Evolutionary conservation across 2,113 vertebrate genomes (phyloP).

Genomic region (Symphodus melops): DNA sequence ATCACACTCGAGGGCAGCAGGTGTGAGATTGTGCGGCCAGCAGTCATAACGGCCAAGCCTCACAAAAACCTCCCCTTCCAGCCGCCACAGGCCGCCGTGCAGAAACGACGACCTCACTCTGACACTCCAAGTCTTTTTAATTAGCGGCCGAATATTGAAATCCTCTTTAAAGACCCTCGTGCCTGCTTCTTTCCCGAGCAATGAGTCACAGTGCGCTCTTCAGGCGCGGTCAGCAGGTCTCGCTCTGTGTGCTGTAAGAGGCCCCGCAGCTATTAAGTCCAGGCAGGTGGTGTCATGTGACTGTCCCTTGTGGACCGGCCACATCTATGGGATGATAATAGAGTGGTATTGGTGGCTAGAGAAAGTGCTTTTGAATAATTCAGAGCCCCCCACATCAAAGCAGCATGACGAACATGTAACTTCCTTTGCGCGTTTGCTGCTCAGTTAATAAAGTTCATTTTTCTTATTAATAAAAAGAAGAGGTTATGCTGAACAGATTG

Average conservation of each 20-base stretch:
- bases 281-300: constrained; percentile 80
- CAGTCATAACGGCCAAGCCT: too few species aligned
- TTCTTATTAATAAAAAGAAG: constrained; percentile 3
- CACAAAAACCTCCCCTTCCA: too few species aligned
- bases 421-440: background rate
- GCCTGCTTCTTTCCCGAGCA: background rate
- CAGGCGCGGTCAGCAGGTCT: constrained; percentile 44
- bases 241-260: constrained; percentile 55
- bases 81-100: background rate
- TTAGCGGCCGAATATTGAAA: background rate
- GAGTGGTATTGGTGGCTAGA: constrained; percentile 74
- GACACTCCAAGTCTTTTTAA: background rate
- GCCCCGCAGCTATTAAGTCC: constrained; percentile 67
- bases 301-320: constrained; percentile 65
- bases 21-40: too few species aligned
- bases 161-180: background rate
- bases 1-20: too few species aligned
- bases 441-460: constrained; percentile 16
- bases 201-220: constrained; percentile 17
- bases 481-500: background rate
- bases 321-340: constrained; percentile 80
- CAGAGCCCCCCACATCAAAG: constrained; percentile 59
- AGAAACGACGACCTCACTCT: background rate
- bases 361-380: constrained; percentile 86
- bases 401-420: constrained; percentile 52